Evolutionary conservation across 2,888 invertebrate species (phyloP).

Genomic region (Tinea pellionella): DNA sequence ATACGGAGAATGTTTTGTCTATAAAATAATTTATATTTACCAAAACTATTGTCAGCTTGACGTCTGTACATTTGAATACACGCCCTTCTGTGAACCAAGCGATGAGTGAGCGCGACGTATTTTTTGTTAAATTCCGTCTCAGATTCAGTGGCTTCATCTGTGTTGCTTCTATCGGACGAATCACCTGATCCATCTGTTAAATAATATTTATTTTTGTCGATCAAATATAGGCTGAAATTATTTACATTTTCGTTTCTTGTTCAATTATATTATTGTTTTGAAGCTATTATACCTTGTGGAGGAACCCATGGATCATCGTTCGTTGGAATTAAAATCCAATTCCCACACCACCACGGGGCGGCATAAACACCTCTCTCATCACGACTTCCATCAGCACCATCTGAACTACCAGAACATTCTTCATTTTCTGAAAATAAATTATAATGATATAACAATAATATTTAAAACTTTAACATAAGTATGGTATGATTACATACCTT

Average conservation of each 20-base stretch:
- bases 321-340: conserved; percentile 75
- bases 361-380: conserved; percentile 82
- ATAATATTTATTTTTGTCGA: conserved; percentile 9
- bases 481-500: conserved; percentile 34
- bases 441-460: neutral
- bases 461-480: neutral
- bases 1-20: no score
- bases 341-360: conserved; percentile 81
- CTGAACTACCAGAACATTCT: conserved; percentile 65
- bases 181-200: conserved; percentile 35
- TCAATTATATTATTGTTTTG: neutral
- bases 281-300: conserved; percentile 32
- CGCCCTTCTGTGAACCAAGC: conserved; percentile 90
- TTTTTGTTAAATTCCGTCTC: conserved; percentile 88
- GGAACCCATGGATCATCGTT: conserved; percentile 60
- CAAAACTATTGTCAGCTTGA: conserved; percentile 84
- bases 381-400: conserved; percentile 48
- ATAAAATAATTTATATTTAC: conserved; percentile 75
- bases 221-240: neutral
- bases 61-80: conserved; percentile 91
- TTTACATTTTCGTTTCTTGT: neutral
- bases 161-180: conserved; percentile 23
- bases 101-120: conserved; percentile 88
- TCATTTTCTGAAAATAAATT: conserved; percentile 54
- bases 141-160: conserved; percentile 73